Base-by-base conservation (phyloP, 2,113 vertebrate species). In the Hippocampus abdominalis region DNA sequence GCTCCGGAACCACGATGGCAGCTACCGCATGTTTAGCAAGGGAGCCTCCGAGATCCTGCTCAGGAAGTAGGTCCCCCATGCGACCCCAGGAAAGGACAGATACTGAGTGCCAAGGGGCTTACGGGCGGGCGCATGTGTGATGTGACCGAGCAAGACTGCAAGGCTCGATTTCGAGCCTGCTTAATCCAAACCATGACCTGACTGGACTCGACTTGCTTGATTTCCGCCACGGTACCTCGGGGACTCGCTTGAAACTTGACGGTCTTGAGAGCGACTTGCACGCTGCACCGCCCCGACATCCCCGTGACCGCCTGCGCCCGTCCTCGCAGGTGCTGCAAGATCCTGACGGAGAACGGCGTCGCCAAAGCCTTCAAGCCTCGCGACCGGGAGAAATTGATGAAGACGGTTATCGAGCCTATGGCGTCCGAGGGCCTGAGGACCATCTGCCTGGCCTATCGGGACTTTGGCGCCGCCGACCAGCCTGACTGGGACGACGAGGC, bases 41-140 rank as follows among this genome's bases (percentile, higher is more conserved):
- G 97, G 97, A 77, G 97, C 97, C 56, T 96, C 97, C 54, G 97
- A 99, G 91, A 98, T 99, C 82, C 92, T 99, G 74, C 94, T 99
- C 75, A 99, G 94, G 92, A 99, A 99, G 97, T 97, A 95, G 90
- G 86, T 83, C 70, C 9, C n/a, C 36, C n/a, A 36, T 59, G 25
- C 25, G 2, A 10, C 51, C 7, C 4, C 21, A 8, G 53, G 10
- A 44, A 44, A 13, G 48, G 16, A 16, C 44, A 16, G 13, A 46
- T 46, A 46, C 44, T 0, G 44, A 46, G 44, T 13, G 46, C 46
- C 5, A 49, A 49, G 16, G 0, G 15, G 46, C 46, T 49, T 36
- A 36, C 32, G 32, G 13, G 13, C 18, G 16, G 4, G 46, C 16
- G 15, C 15, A 49, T 18, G 18, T 20, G 5, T 20, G 16, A 6